Percentiles rank a stretch among this genome's conserved stretches.
Evolutionary conservation across 1,140 invertebrate genomes (phyloP).

Genomic region (Apis laboriosa): DNA sequence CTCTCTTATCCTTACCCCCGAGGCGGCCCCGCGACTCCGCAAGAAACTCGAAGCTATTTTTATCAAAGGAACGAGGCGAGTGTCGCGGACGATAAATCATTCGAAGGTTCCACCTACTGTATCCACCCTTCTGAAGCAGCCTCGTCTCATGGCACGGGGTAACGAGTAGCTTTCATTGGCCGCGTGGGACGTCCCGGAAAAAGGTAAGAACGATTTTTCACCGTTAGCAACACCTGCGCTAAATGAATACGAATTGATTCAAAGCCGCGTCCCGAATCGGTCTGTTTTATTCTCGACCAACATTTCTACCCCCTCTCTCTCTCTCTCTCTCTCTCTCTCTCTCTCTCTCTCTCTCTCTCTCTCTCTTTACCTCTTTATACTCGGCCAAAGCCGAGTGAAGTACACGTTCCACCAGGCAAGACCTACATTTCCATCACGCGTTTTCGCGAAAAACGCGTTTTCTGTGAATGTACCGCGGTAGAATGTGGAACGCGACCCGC

Average conservation of each 20-base stretch:
- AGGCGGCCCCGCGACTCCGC: conserved; percentile 8
- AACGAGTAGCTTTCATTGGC: conserved; percentile 64
- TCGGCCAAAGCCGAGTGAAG: neutral
- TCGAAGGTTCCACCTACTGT: conserved; percentile 59
- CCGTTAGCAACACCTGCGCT: conserved; percentile 63
- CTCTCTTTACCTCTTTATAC: neutral
- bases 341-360: neutral
- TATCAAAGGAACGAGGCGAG: conserved; percentile 53
- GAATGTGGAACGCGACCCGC: conserved; percentile 41
- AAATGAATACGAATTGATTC: conserved; percentile 73
- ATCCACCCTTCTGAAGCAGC: conserved; percentile 59
- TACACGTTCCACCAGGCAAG: neutral
- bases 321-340: too few species aligned
- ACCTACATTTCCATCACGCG: conserved; percentile 21
- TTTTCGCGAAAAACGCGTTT: conserved; percentile 13
- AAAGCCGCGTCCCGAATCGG: conserved; percentile 56
- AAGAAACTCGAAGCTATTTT: conserved; percentile 55
- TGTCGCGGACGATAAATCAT: conserved; percentile 65
- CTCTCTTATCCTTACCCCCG: neutral
- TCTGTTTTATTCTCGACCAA: conserved; percentile 53
- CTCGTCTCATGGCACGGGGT: conserved; percentile 54
- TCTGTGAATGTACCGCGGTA: conserved; percentile 12
- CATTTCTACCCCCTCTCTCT: conserved; percentile 26
- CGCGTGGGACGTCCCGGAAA: conserved; percentile 45
- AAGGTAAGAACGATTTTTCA: conserved; percentile 69